Percentiles rank a stretch among this genome's conserved stretches.
These are phyloP conservation scores for Eretmochelys imbricata DNA, from an alignment of 2,113 vertebrate species.

Conservation along the genomic window DNA sequence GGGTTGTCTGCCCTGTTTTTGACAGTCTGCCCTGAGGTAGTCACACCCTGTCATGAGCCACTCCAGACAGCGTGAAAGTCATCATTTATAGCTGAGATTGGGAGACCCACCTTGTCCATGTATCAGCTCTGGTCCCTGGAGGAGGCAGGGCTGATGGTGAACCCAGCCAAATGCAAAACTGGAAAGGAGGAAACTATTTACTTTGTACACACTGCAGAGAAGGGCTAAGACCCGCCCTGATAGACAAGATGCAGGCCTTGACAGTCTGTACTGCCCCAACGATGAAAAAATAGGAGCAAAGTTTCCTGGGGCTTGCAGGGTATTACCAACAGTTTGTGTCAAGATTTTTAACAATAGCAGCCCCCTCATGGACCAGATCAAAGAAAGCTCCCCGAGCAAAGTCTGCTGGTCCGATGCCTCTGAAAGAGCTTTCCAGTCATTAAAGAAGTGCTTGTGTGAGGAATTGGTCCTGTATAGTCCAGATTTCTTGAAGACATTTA, in stretches of 20 bases:
- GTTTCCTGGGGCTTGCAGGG: not conserved
- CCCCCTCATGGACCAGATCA: not conserved
- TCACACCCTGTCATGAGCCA: not conserved
- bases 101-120: not conserved
- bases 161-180: not conserved
- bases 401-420: not conserved
- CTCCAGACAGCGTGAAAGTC: not conserved
- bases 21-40: not conserved
- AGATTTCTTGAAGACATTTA: too few relatives aligned
- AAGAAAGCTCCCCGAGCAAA: not conserved
- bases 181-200: not conserved
- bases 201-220: not conserved
- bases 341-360: not conserved
- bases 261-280: not conserved
- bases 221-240: not conserved
- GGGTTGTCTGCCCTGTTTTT: not conserved
- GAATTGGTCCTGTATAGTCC: too few relatives aligned
- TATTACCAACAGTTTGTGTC: not conserved
- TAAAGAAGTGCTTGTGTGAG: too few relatives aligned
- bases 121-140: not conserved
- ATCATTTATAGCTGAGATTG: not conserved
- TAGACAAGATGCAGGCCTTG: not conserved
- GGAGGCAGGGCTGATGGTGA: not conserved
- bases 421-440: not conserved
- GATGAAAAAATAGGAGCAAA: not conserved